These are phyloP conservation scores for Salticus scenicus DNA, from an alignment of 2,888 invertebrate species.

Conservation along the genomic window DNA sequence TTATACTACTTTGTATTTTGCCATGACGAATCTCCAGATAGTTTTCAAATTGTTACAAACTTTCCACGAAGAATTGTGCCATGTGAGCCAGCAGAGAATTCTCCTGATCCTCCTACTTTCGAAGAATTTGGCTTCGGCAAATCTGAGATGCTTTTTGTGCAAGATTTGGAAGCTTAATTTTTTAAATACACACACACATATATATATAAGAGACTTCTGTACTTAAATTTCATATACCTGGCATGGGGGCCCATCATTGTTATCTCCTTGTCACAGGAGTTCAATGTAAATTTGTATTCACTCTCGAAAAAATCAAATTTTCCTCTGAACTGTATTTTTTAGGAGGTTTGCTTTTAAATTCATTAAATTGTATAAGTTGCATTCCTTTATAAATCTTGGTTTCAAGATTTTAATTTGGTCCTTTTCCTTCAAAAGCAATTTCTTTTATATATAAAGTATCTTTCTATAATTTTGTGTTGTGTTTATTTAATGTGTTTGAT, in stretches of 20 bases:
- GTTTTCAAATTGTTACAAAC: constrained; percentile 96
- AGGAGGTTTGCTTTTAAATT: neutral
- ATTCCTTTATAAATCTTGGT: constrained; percentile 12
- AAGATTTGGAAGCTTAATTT: constrained; percentile 87
- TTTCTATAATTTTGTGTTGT: neutral
- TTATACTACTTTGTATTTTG: constrained; percentile 96
- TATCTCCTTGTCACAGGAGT: neutral
- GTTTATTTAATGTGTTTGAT: neutral
- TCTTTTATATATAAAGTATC: neutral
- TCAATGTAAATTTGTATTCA: neutral
- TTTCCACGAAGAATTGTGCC: constrained; percentile 91
- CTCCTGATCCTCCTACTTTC: constrained; percentile 79
- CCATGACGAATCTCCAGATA: constrained; percentile 92
- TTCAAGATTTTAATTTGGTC: neutral
- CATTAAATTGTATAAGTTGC: constrained; percentile 9
- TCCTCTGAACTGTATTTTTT: neutral
- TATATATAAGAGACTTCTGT: neutral
- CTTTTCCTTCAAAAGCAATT: neutral
- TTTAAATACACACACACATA: neutral
- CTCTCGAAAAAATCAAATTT: neutral
- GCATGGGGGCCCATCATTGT: neutral
- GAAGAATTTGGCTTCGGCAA: constrained; percentile 88
- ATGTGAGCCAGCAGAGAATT: constrained; percentile 78
- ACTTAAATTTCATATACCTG: neutral
- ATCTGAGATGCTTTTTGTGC: constrained; percentile 93